These are phyloP conservation scores for Tamias sibiricus DNA, from an alignment of 2,113 vertebrate genomes.

Conservation along the genomic window DNA sequence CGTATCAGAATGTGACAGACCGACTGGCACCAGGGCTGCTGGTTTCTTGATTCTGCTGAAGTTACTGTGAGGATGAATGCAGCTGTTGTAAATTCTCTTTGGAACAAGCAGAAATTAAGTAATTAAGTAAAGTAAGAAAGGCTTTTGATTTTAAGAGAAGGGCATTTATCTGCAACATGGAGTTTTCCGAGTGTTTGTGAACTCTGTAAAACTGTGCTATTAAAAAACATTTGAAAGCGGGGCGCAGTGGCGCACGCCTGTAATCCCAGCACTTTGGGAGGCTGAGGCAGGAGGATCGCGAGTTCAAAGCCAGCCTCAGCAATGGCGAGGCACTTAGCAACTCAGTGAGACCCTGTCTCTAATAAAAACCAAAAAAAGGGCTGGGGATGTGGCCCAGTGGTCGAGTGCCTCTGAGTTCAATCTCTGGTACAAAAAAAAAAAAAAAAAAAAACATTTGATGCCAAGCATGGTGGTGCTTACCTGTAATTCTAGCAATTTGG, in stretches of 20 bases:
- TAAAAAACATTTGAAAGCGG: background rate
- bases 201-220: background rate
- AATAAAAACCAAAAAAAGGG: no score
- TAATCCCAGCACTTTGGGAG: background rate
- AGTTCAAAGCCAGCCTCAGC: background rate
- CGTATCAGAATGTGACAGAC: background rate
- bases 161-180: background rate
- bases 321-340: no score
- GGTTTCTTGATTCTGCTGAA: background rate
- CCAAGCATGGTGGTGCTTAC: no score
- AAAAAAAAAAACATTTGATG: no score
- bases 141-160: slow-evolving; percentile 50
- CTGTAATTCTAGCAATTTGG: no score
- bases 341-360: background rate
- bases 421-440: no score
- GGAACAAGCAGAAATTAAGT: background rate
- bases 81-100: slow-evolving; percentile 22
- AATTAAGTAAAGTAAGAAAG: background rate
- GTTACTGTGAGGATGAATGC: background rate
- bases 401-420: no score
- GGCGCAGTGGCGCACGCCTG: background rate
- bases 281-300: background rate
- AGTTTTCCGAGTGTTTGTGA: background rate
- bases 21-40: background rate
- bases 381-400: no score